Evolutionary conservation across 1,140 invertebrate genomes (phyloP).

Genomic region (Saccostrea cuccullata): DNA sequence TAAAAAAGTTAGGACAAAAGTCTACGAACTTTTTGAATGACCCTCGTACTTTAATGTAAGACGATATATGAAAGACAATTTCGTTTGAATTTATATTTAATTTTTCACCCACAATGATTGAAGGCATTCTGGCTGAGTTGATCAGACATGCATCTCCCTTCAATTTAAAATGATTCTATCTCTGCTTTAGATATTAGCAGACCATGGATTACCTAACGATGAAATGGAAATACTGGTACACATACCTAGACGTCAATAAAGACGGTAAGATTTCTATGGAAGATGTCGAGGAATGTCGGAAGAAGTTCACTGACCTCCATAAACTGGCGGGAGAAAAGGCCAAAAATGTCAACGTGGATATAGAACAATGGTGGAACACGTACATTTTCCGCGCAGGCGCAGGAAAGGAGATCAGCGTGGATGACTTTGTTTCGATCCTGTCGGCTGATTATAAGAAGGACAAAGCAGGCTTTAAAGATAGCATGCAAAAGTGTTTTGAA

Average conservation of each 20-base stretch:
- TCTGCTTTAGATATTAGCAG: not conserved
- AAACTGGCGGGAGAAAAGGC: not conserved
- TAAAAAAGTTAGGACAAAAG: no score
- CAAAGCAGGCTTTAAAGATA: not conserved
- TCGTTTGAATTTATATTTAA: no score
- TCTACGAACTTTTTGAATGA: no score
- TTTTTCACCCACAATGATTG: no score
- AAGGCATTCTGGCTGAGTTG: no score
- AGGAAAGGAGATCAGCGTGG: not conserved
- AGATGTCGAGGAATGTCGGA: slow-evolving; percentile 38
- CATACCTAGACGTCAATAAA: slow-evolving; percentile 38
- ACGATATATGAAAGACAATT: no score
- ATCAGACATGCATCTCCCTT: no score
- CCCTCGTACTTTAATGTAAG: no score
- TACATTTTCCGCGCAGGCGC: slow-evolving; percentile 30
- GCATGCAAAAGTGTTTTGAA: slow-evolving; percentile 41
- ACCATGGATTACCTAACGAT: slow-evolving; percentile 32
- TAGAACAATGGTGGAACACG: slow-evolving; percentile 44
- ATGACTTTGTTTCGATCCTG: not conserved
- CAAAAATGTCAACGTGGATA: not conserved
- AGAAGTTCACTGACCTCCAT: slow-evolving; percentile 34
- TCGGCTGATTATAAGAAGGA: slow-evolving; percentile 20
- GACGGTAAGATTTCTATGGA: slow-evolving; percentile 42
- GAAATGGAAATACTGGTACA: slow-evolving; percentile 43
- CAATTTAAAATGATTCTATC: no score